Percentiles rank a stretch among this genome's conserved stretches.
Evolutionary conservation across 2,797 vertebrate species (phyloP).

Genomic region (Rachycentron canadum): DNA sequence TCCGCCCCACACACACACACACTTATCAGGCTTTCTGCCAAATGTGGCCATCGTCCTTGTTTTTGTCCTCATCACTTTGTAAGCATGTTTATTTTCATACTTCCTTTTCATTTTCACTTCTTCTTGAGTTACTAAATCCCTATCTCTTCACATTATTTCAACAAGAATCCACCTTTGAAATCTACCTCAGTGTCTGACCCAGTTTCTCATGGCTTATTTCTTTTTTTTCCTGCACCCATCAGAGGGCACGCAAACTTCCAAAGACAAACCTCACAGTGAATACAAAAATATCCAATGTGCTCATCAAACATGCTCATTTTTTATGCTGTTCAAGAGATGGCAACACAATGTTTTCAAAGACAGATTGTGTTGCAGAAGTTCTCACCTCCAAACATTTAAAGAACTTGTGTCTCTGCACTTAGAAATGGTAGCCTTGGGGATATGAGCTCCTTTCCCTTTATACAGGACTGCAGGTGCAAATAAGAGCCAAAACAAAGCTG

Average conservation of each 20-base stretch:
- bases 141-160: conserved; percentile 13
- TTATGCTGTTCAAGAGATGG: conserved; percentile 21
- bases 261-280: conserved; percentile 46
- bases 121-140: not conserved
- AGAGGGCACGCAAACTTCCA: conserved; percentile 39
- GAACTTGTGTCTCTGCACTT: conserved; percentile 16
- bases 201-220: conserved; percentile 51
- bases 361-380: conserved; percentile 24
- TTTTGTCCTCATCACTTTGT: conserved; percentile 4
- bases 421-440: conserved; percentile 49
- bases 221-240: conserved; percentile 40
- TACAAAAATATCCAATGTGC: conserved; percentile 49
- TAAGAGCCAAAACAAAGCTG: conserved; percentile 39
- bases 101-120: not conserved
- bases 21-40: conserved; percentile 38
- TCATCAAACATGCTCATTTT: conserved; percentile 34
- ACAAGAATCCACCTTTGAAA: conserved; percentile 38
- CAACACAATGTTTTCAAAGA: conserved; percentile 47
- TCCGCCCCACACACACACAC: too few relatives aligned
- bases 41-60: conserved; percentile 17
- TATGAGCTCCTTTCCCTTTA: conserved; percentile 38
- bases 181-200: conserved; percentile 46
- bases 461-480: conserved; percentile 27
- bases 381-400: conserved; percentile 57
- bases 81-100: not conserved